Evolutionary conservation across 2,797 vertebrate genomes (phyloP).

Genomic region (Poecilia velifera): DNA sequence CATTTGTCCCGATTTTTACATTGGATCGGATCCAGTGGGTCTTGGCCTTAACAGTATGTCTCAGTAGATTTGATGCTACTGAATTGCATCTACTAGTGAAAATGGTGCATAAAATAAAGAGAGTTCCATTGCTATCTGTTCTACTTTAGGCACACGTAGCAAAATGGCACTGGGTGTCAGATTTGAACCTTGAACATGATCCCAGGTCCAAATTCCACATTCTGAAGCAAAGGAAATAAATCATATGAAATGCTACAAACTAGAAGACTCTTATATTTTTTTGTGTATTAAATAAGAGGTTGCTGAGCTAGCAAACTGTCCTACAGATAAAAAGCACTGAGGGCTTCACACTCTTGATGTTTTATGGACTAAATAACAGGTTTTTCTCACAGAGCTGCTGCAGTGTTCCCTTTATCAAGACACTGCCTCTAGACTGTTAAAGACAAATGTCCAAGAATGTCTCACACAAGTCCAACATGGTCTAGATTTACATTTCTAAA

Average conservation of each 20-base stretch:
- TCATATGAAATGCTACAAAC: not conserved
- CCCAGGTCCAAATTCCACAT: not conserved
- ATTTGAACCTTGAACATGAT: not conserved
- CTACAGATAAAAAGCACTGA: not conserved
- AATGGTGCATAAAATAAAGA: not conserved
- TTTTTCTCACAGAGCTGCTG: not conserved
- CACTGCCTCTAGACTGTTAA: not conserved
- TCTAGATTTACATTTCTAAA: not conserved
- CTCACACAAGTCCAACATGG: not conserved
- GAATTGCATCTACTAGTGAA: not conserved
- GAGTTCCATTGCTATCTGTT: not conserved
- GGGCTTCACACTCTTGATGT: not conserved
- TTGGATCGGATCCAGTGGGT: not conserved
- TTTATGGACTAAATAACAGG: not conserved
- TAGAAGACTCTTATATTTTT: not conserved
- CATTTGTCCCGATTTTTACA: not conserved
- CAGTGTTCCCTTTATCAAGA: not conserved
- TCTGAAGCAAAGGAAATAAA: not conserved
- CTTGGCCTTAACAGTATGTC: not conserved
- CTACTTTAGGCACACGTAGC: not conserved
- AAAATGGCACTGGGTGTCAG: not conserved
- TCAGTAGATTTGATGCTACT: not conserved
- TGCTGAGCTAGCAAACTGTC: not conserved
- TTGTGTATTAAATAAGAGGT: not conserved
- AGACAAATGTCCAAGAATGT: not conserved